Conservation (phyloP, 2,113 vertebrate genomes). For the Ailuropoda melanoleuca region DNA sequence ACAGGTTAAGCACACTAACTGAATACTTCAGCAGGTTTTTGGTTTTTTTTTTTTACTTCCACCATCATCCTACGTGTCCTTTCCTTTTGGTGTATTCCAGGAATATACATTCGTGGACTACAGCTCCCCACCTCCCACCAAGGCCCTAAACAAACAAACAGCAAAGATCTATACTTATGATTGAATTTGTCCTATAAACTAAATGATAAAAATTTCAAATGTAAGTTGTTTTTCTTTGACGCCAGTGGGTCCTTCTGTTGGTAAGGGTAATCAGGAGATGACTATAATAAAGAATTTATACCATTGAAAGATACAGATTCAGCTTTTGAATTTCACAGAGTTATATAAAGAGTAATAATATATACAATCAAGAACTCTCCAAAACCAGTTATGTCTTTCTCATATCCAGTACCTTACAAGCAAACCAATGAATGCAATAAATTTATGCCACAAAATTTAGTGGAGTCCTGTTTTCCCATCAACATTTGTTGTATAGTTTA, state of each 20-base stretch:
- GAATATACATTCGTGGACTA: neutral
- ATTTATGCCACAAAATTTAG: slow-evolving; percentile 35
- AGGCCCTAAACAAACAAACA: neutral
- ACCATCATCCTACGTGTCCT: neutral
- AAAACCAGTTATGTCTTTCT: slow-evolving; percentile 45
- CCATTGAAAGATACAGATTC: neutral
- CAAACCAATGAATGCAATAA: neutral
- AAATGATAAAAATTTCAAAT: slow-evolving; percentile 30
- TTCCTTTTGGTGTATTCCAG: neutral
- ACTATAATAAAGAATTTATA: slow-evolving; percentile 18
- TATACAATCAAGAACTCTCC: neutral
- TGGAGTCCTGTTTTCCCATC: neutral
- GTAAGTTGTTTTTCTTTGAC: slow-evolving; percentile 13
- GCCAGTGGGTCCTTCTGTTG: neutral
- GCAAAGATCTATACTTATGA: neutral
- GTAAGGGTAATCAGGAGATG: slow-evolving; percentile 2
- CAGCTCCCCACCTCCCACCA: neutral
- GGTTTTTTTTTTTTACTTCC: neutral
- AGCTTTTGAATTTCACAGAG: slow-evolving; percentile 18
- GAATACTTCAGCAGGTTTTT: neutral
- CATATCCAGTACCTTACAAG: neutral
- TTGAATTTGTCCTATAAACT: neutral
- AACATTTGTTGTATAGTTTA: neutral
- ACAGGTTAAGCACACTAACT: neutral
- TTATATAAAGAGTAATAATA: slow-evolving; percentile 20